Evolutionary conservation across 2,113 vertebrate species (phyloP), one percentile per base, ranked within the genome.

Genomic region (Origma solitaria): DNA sequence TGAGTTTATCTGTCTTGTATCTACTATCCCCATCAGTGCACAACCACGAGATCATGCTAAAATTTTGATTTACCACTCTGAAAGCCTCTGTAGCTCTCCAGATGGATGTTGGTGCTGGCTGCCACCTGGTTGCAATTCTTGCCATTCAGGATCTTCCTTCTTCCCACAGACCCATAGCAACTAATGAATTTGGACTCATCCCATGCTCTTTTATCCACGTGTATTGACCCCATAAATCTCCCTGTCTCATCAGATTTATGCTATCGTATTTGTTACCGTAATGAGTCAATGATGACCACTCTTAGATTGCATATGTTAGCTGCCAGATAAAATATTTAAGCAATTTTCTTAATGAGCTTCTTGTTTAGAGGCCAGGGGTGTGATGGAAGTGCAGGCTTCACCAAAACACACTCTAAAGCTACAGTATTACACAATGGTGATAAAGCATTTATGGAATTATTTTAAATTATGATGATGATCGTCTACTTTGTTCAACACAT

Each of bases 401-500:
- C 69, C 72, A 86, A 95, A 86, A 66, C 58, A 62, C 9, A 45
- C 25, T 83, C 37, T 88, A 89, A 86, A 92, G 25, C 7, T 89
- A 75, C 18, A 19, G 8, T 88, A 87, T 62, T 84, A 40, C 44
- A 83, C 42, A 92, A 51, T 35, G 20, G 31, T 73, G 40, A 91
- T 91, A 87, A 97, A 95, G 71, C 65, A 88, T 92, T 93, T 88
- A 82, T 78, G 19, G 44, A 75, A 84, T 61, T 28, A 87, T 95
- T 97, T 94, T 90, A 93, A 94, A 80, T 88, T 6, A 85, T 71
- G 25, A 62, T 81, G 2, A 86, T 88, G 5, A 82, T 89, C 3
- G 47, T 95, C 57, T 85, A 30, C 81, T 82, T 90, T 31, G 17
- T 92, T 95, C 83, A 83, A 95, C 47, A 92, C 58, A 90, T 82